Percentiles rank a stretch among this genome's conserved stretches.
phyloP scores from a whole-genome alignment of 1,140 invertebrate genomes.

The Ceratoteleas bidentatus region DNA sequence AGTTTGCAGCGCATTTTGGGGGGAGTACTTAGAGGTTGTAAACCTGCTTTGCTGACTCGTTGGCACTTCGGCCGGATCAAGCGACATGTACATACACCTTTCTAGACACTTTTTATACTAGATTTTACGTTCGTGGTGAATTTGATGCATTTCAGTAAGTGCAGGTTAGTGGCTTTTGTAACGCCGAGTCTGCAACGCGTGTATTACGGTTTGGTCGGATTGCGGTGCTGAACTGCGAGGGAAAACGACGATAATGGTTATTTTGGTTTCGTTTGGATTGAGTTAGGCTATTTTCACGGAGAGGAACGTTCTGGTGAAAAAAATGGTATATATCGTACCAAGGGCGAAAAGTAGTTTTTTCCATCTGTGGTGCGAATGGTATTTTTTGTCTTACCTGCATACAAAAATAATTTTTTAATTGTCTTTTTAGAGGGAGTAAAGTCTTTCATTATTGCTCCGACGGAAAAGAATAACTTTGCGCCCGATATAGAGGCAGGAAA shows the following conservation, averaged over 20 bases:
- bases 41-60: not conserved
- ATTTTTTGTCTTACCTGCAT: too few relatives aligned
- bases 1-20: constrained; percentile 3
- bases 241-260: not conserved
- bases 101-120: not conserved
- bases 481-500: too few relatives aligned
- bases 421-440: too few relatives aligned
- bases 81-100: not conserved
- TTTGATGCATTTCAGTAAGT: constrained; percentile 45
- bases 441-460: too few relatives aligned
- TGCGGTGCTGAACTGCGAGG: constrained; percentile 20
- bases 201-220: constrained; percentile 36
- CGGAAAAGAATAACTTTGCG: too few relatives aligned
- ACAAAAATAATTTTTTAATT: too few relatives aligned
- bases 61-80: constrained; percentile 9
- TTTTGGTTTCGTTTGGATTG: too few relatives aligned
- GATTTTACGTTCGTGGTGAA: constrained; percentile 19
- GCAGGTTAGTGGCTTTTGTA: constrained; percentile 26
- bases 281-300: too few relatives aligned
- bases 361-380: too few relatives aligned
- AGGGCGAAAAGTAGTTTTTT: too few relatives aligned
- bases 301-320: too few relatives aligned
- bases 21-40: constrained; percentile 14
- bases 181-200: constrained; percentile 11
- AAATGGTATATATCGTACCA: too few relatives aligned